phyloP scores from a whole-genome alignment of 2,113 vertebrate species.

The Sapayoa aenigma region DNA sequence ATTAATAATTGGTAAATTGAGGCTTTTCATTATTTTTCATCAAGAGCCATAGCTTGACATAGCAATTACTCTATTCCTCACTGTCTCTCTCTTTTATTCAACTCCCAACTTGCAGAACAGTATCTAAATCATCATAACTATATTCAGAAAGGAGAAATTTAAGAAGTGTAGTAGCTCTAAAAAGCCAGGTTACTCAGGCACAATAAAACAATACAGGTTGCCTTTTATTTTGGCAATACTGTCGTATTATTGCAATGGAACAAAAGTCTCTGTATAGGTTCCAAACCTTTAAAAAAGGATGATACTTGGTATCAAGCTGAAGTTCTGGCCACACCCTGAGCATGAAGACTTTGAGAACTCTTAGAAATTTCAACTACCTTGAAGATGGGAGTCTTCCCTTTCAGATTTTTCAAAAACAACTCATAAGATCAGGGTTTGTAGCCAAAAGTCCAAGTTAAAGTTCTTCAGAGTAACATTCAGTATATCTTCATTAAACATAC shows the following conservation, averaged over 20 bases:
- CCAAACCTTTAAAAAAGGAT: background rate
- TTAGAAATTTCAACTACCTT: background rate
- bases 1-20: background rate
- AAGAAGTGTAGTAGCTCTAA: background rate
- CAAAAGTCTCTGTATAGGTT: background rate
- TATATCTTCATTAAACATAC: background rate
- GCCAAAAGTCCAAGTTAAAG: background rate
- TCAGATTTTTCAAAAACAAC: background rate
- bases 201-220: background rate
- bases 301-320: background rate
- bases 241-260: background rate
- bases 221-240: background rate
- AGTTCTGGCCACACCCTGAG: background rate
- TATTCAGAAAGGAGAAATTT: background rate
- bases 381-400: background rate
- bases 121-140: background rate
- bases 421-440: background rate
- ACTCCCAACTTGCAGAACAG: background rate
- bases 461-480: background rate
- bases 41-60: background rate
- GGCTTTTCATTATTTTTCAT: background rate
- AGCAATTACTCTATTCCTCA: background rate
- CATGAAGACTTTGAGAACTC: background rate
- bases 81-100: background rate
- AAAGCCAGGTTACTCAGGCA: background rate